Conservation (phyloP, 2,113 vertebrate genomes). For the Tenrec ecaudatus region DNA sequence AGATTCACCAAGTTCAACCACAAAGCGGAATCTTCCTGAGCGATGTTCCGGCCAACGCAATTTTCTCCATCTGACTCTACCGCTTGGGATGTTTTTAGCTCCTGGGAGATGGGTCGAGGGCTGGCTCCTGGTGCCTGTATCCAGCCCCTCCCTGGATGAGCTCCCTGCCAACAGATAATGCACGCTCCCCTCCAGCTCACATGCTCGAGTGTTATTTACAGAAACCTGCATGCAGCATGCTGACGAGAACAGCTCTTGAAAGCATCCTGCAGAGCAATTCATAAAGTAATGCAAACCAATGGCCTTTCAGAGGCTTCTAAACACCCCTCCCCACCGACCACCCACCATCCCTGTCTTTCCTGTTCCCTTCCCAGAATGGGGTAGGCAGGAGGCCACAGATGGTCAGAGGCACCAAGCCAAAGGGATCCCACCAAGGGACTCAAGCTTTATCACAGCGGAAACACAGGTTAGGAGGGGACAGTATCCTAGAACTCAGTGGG, state of each 20-base stretch:
- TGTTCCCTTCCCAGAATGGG: not conserved
- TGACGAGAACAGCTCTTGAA: no score
- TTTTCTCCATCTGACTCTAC: constrained; percentile 28
- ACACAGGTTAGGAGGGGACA: not conserved
- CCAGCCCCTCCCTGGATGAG: not conserved
- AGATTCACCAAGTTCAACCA: not conserved
- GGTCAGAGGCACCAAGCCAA: not conserved
- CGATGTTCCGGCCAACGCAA: not conserved
- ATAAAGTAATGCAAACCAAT: no score
- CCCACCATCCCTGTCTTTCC: not conserved
- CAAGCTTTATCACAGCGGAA: not conserved
- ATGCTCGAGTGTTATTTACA: constrained; percentile 46
- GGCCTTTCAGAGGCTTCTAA: not conserved
- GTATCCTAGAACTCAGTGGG: not conserved
- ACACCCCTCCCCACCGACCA: not conserved
- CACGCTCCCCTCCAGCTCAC: constrained; percentile 22
- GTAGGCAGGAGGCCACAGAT: not conserved
- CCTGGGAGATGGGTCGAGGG: constrained; percentile 36
- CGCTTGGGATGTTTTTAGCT: constrained; percentile 11
- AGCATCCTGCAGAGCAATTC: no score
- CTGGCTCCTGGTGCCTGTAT: not conserved
- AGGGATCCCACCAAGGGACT: not conserved
- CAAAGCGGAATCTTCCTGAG: not conserved
- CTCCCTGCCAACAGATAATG: not conserved
- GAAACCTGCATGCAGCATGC: constrained; percentile 42